Conservation (phyloP, 2,113 vertebrate genomes). For the Mungos mungo region DNA sequence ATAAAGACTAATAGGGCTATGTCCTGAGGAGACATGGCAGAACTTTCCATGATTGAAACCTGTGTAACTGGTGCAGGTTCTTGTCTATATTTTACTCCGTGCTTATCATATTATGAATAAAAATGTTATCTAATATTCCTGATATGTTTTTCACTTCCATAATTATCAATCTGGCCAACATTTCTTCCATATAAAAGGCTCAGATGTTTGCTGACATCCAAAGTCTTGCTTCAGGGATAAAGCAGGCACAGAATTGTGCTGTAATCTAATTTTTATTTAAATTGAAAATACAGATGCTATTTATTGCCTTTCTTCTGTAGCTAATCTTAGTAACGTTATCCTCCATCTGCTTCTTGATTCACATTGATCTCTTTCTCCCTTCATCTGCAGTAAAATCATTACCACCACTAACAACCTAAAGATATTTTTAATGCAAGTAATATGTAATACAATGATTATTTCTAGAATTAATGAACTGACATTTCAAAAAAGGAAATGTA, state of each 20-base stretch:
- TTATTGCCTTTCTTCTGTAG: conserved; percentile 63
- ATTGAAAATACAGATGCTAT: conserved; percentile 62
- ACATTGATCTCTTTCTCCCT: conserved; percentile 32
- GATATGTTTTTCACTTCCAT: neutral
- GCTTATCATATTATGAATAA: neutral
- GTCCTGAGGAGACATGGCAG: neutral
- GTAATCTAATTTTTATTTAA: conserved; percentile 67
- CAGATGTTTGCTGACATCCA: conserved; percentile 18
- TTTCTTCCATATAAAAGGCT: neutral
- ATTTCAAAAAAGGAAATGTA: conserved; percentile 26
- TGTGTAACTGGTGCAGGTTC: accelerated
- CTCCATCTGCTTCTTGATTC: conserved; percentile 41
- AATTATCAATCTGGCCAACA: neutral
- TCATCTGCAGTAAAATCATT: neutral
- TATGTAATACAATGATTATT: conserved; percentile 54
- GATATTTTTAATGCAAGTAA: conserved; percentile 54
- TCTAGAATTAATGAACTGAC: conserved; percentile 47
- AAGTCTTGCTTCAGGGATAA: conserved; percentile 23
- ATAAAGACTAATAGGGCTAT: neutral
- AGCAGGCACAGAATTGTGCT: conserved; percentile 6
- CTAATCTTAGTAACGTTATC: conserved; percentile 65
- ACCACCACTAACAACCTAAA: conserved; percentile 19
- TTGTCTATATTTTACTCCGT: neutral
- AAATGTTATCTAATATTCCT: neutral
- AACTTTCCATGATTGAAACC: neutral